Evolutionary conservation across 2,888 invertebrate species (phyloP).

Genomic region (Beris morrisii): DNA sequence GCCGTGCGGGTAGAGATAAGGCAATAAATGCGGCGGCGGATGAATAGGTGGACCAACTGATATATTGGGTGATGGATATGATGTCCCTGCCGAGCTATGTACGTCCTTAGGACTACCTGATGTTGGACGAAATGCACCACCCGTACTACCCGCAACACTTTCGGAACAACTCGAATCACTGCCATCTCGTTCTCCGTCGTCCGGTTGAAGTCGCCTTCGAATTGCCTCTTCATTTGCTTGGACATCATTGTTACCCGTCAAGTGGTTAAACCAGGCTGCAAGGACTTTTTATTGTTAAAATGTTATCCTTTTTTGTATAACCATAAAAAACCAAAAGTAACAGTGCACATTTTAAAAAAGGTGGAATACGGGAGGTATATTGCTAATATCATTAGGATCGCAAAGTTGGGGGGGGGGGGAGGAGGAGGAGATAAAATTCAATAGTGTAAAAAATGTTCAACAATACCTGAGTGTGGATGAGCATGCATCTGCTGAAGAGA

Average conservation of each 20-base stretch:
- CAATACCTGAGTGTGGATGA: slow-evolving; percentile 57
- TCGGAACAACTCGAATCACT: slow-evolving; percentile 76
- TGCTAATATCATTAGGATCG: too few species aligned
- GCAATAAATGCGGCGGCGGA: slow-evolving; percentile 83
- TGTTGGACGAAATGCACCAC: slow-evolving; percentile 57
- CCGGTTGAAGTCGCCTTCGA: slow-evolving; percentile 60
- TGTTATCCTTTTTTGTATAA: slow-evolving; percentile 36
- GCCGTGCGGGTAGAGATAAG: slow-evolving; percentile 90
- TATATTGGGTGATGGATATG: slow-evolving; percentile 87
- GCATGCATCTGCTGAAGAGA: slow-evolving; percentile 57
- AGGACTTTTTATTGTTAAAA: slow-evolving; percentile 49
- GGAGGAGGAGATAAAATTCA: not conserved
- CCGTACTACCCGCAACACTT: slow-evolving; percentile 58
- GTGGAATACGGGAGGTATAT: not conserved
- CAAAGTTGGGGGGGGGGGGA: too few species aligned
- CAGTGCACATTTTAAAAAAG: not conserved
- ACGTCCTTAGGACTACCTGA: slow-evolving; percentile 61
- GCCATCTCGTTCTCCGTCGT: slow-evolving; percentile 67
- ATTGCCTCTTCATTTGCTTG: slow-evolving; percentile 55
- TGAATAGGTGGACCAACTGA: slow-evolving; percentile 93
- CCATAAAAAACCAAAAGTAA: slow-evolving; percentile 16
- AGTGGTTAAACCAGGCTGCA: slow-evolving; percentile 68
- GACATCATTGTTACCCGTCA: slow-evolving; percentile 59
- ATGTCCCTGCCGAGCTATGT: slow-evolving; percentile 59
- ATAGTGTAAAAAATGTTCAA: slow-evolving; percentile 38